Base-by-base conservation (phyloP, 2,888 invertebrate species). In the Lasius fuliginosus region DNA sequence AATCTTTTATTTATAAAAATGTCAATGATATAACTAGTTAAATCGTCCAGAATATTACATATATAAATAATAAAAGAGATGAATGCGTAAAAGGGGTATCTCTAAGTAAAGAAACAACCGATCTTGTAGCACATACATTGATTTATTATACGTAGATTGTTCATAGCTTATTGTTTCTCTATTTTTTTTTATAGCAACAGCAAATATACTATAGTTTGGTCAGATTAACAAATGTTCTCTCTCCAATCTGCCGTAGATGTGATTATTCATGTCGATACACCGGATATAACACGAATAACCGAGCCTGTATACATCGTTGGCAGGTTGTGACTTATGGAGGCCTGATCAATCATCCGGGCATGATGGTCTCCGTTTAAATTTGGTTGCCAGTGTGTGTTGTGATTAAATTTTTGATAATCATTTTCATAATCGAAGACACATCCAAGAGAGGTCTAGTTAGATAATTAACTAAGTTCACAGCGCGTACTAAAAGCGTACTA, bases 241-340 rank as follows among this genome's bases (percentile, higher is more conserved):
- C 90, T 89, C 90, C 92, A 93, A 92, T 93, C 93, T 93, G 93
- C 92, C 93, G 91, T 84, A 82, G 91, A 94, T 93, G 92, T 89
- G 90, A 77, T 89, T 92, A 88, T 89, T 92, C 91, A 90, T 88
- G 91, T 92, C 89, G 77, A 30, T 15, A 82, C 92, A 92, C 96
- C 96, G 96, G 96, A 96, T 94, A 92, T 94, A 90, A 94, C 95
- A 94, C 94, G 94, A 95, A 93, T 94, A 95, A 95, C 95, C 96
- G 96, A 96, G 96, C 96, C 96, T 15, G 27, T 96, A 30, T 94
- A 94, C 94, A 95, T 94, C 93, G 86, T 89, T 91, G 95, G 95
- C 95, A 95, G 95, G 94, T 96, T 96, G 92, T 91, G 91, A 85
- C 5, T 30, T 15, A n/a, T 76, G 71, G 94, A 93, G 94, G 94